Evolutionary conservation across 2,113 vertebrate species (phyloP).

Genomic region (Leucoraja erinaceus): DNA sequence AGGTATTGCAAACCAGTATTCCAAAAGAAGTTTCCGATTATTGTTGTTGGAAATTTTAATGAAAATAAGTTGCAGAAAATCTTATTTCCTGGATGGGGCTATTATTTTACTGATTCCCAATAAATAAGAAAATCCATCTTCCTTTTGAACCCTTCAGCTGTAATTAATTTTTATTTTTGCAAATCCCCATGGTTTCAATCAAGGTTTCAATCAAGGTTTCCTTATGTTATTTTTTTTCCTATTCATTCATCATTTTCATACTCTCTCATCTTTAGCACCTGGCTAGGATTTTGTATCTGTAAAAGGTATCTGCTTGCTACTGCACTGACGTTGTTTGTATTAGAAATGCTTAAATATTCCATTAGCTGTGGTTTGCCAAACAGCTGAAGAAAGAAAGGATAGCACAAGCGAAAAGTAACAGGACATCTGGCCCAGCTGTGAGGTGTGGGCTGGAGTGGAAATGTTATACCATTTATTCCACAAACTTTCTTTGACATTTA

Average conservation of each 20-base stretch:
- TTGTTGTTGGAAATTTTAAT: constrained; percentile 25
- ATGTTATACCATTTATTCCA: constrained; percentile 18
- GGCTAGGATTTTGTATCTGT: neutral
- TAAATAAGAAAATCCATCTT: constrained; percentile 26
- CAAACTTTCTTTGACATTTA: neutral
- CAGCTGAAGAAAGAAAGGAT: neutral
- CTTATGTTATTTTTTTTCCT: neutral
- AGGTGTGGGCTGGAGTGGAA: constrained; percentile 12
- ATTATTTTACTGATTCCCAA: constrained; percentile 11
- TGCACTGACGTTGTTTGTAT: neutral
- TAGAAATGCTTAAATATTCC: neutral
- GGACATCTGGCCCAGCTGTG: neutral
- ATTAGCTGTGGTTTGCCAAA: neutral
- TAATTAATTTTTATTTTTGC: constrained; percentile 9
- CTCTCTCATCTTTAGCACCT: neutral
- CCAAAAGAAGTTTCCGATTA: constrained; percentile 10
- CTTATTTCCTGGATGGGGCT: constrained; percentile 1
- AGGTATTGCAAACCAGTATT: neutral
- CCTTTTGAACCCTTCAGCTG: constrained; percentile 10
- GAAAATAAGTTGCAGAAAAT: constrained; percentile 30
- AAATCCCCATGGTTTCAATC: neutral
- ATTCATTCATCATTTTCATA: constrained; percentile 8
- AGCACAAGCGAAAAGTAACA: neutral
- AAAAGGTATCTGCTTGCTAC: neutral
- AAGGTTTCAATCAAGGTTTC: neutral